Evolutionary conservation across 1,140 invertebrate genomes (phyloP).

Genomic region (Paracyclopina nana): DNA sequence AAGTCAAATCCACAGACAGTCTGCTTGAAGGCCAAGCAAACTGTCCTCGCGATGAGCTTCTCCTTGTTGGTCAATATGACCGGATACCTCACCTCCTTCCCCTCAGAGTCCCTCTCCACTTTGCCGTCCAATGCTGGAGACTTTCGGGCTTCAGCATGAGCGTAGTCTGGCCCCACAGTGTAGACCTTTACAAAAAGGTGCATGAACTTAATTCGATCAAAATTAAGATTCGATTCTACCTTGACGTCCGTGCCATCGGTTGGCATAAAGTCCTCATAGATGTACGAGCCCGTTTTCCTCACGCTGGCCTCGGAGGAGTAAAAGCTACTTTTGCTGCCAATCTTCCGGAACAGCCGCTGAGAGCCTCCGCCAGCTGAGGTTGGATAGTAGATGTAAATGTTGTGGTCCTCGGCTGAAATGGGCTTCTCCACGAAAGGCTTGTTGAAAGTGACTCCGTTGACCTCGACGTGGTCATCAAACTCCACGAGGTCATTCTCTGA

Average conservation of each 20-base stretch:
- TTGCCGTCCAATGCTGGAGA: slow-evolving; percentile 94
- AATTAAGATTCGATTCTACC: slow-evolving; percentile 33
- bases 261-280: slow-evolving; percentile 99
- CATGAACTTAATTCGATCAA: slow-evolving; percentile 4
- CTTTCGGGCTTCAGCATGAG: slow-evolving; percentile 95
- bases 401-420: slow-evolving; percentile 95
- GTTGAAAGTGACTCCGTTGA: slow-evolving; percentile 89
- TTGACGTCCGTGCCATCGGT: slow-evolving; percentile 91
- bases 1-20: slow-evolving; percentile 99
- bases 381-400: slow-evolving; percentile 99
- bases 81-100: slow-evolving; percentile 89
- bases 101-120: slow-evolving; percentile 92
- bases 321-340: slow-evolving; percentile 91
- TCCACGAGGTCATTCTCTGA: slow-evolving; percentile 79
- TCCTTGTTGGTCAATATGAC: slow-evolving; percentile 92
- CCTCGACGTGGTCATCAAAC: slow-evolving; percentile 94
- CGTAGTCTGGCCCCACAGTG: slow-evolving; percentile 91
- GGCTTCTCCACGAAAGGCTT: slow-evolving; percentile 99
- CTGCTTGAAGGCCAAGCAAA: slow-evolving; percentile 94
- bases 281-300: slow-evolving; percentile 89
- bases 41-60: slow-evolving; percentile 96
- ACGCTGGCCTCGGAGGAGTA: slow-evolving; percentile 92
- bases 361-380: slow-evolving; percentile 92
- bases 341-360: slow-evolving; percentile 70
- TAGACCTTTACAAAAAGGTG: slow-evolving; percentile 47